Evolutionary conservation across 2,888 invertebrate genomes (phyloP).

Genomic region (Leptopilina myrica): DNA sequence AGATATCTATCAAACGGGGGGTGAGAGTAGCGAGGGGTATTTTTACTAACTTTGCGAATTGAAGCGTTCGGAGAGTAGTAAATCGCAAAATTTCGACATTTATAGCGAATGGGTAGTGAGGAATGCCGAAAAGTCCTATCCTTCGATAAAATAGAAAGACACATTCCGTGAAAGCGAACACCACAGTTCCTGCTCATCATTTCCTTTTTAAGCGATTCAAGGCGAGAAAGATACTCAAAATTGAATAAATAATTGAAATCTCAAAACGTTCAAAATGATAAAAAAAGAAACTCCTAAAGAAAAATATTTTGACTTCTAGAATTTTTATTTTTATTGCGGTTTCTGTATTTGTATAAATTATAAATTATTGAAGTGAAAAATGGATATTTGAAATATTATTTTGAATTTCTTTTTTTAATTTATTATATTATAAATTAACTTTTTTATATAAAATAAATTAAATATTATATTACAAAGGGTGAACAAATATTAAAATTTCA

Average conservation of each 20-base stretch:
- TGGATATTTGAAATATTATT: too few species aligned
- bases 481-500: not conserved
- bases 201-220: slow-evolving; percentile 29
- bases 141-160: slow-evolving; percentile 11
- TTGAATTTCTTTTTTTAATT: too few species aligned
- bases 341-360: too few species aligned
- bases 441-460: too few species aligned
- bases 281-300: too few species aligned
- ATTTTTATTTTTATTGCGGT: too few species aligned
- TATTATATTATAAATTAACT: too few species aligned
- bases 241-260: slow-evolving; percentile 6
- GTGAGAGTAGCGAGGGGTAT: not conserved
- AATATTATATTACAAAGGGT: too few species aligned
- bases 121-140: slow-evolving; percentile 26
- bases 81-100: slow-evolving; percentile 17
- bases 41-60: not conserved
- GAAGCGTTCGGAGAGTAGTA: not conserved
- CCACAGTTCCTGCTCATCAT: slow-evolving; percentile 5
- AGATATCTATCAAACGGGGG: not conserved
- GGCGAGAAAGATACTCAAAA: not conserved
- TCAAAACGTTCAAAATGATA: not conserved
- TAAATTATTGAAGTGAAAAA: too few species aligned
- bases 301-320: too few species aligned
- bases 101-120: not conserved
- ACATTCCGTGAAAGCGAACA: slow-evolving; percentile 24